Conservation (phyloP, 2,113 vertebrate genomes). For the Oreochromis aureus region DNA sequence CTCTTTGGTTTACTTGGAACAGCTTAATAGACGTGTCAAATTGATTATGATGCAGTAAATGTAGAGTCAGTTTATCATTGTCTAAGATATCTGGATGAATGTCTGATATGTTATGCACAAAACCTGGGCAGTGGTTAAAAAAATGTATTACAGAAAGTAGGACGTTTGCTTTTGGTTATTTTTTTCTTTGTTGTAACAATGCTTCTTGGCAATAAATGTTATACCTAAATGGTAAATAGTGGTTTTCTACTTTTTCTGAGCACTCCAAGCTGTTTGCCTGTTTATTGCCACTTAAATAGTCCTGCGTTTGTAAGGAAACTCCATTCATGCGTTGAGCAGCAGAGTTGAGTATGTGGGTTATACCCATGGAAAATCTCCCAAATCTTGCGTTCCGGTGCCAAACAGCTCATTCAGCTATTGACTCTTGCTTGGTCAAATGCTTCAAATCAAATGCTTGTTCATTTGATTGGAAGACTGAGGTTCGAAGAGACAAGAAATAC, state of each 20-base stretch:
- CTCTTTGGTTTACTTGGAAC: background rate
- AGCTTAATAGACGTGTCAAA: background rate
- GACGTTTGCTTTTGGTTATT: background rate
- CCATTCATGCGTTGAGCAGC: background rate
- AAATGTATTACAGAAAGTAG: background rate
- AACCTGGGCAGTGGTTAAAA: background rate
- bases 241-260: background rate
- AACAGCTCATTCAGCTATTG: background rate
- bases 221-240: background rate
- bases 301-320: no score
- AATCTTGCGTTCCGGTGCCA: background rate
- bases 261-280: accelerated
- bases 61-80: background rate
- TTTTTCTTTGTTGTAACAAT: background rate
- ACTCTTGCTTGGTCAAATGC: background rate
- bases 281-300: no score
- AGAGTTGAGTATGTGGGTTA: background rate
- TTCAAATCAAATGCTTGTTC: background rate
- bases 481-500: accelerated
- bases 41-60: background rate
- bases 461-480: background rate
- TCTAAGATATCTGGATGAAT: background rate
- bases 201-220: background rate
- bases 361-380: background rate
- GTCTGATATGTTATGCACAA: background rate